Conservation (phyloP, 92 coral and sea anemone species). For the Ricordea florida region DNA sequence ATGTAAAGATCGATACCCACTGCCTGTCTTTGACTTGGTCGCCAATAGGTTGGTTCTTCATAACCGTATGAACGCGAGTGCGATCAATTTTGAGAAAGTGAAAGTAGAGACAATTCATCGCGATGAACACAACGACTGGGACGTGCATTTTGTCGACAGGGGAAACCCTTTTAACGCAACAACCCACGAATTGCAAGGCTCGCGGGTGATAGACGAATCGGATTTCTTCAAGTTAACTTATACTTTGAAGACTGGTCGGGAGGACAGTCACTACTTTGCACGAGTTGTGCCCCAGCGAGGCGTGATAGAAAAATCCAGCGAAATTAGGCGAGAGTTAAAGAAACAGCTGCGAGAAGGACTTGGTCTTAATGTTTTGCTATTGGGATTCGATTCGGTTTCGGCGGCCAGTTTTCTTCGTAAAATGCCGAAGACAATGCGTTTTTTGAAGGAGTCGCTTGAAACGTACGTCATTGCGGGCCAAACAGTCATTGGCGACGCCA, state of each 20-base stretch:
- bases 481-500: slow-evolving; percentile 85
- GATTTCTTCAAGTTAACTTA: slow-evolving; percentile 73
- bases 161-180: slow-evolving; percentile 21
- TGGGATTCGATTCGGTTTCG: slow-evolving; percentile 85
- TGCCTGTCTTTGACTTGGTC: slow-evolving; percentile 63
- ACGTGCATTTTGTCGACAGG: not conserved
- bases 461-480: slow-evolving; percentile 78
- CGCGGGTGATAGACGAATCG: slow-evolving; percentile 42
- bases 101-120: slow-evolving; percentile 66
- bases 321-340: slow-evolving; percentile 5
- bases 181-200: not conserved
- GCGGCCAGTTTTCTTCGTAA: slow-evolving; percentile 79
- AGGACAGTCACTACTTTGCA: slow-evolving; percentile 42
- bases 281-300: slow-evolving; percentile 51
- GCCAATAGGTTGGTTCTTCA: slow-evolving; percentile 63
- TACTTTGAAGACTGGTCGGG: slow-evolving; percentile 7
- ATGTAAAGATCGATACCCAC: slow-evolving; percentile 59
- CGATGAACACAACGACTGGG: slow-evolving; percentile 13
- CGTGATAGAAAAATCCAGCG: slow-evolving; percentile 10
- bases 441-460: slow-evolving; percentile 50
- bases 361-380: slow-evolving; percentile 70
- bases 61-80: slow-evolving; percentile 3
- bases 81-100: slow-evolving; percentile 18
- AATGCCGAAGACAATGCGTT: slow-evolving; percentile 71
- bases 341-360: slow-evolving; percentile 2